phyloP scores from a whole-genome alignment of 2,113 vertebrate genomes.

The Sphaerodactylus townsendi region DNA sequence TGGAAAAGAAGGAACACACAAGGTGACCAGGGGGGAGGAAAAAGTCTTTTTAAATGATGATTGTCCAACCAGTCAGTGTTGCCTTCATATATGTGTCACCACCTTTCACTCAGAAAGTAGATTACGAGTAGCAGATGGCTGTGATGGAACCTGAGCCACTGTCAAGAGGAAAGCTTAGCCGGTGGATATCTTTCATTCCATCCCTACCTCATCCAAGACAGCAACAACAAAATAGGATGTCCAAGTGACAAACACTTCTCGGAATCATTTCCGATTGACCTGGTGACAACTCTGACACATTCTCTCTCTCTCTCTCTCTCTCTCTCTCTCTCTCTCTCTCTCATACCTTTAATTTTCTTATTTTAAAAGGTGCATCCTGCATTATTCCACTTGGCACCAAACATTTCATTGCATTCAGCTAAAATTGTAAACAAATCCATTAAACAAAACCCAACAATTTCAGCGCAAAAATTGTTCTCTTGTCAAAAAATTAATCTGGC shows the following conservation, averaged over 20 bases:
- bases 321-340: background rate
- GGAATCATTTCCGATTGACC: background rate
- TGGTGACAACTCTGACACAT: background rate
- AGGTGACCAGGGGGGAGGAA: constrained; percentile 33
- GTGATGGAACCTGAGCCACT: constrained; percentile 59
- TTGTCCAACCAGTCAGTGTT: constrained; percentile 27
- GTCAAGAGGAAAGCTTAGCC: constrained; percentile 45
- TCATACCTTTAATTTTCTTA: background rate
- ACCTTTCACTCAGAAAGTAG: constrained; percentile 61
- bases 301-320: background rate
- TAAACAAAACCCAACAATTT: background rate
- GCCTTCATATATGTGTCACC: constrained; percentile 36
- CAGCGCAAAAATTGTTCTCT: background rate
- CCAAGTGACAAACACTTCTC: background rate
- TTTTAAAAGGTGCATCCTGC: background rate
- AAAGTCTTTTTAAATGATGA: constrained; percentile 45
- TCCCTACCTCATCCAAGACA: constrained; percentile 6
- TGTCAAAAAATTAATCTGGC: background rate
- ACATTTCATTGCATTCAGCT: background rate
- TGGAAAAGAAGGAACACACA: constrained; percentile 36
- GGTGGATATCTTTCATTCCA: background rate
- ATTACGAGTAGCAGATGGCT: constrained; percentile 71
- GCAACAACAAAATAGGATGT: background rate
- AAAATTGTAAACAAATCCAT: background rate
- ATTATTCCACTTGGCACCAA: background rate